Base-by-base conservation (phyloP, 2,888 invertebrate species). In the Lithophane semibrunnea region DNA sequence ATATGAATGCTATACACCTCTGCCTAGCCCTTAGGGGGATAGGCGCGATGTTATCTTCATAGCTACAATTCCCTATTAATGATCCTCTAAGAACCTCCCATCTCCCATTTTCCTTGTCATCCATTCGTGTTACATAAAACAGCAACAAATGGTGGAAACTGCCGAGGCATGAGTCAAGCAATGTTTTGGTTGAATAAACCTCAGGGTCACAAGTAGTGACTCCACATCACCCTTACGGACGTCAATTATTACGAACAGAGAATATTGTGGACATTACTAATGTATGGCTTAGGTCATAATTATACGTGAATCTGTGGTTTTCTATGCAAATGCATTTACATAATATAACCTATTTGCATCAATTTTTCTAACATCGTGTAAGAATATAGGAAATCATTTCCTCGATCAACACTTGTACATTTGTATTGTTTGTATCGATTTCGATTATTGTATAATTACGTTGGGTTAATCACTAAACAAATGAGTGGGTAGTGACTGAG, bases 131-230 rank as follows among this genome's bases (percentile, higher is more conserved):
- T 77, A 65, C 70, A 77, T 70, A 67, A 74, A 77, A 60, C 37
- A 54, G 80, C 72, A 85, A 71, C 64, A 18, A 82, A 74, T 76
- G 69, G 58, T 80, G 80, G 80, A 80, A 88, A 76, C 79, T 70
- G 67, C 83, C 80, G 70, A 54, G 42, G 66, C 81, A 74, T 88
- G 87, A 88, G 88, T 88, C 87, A 88, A 82, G 68, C 75, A 75
- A 84, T 88, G 88, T 89, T 88, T 83, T 88, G 88, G 87, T 88
- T 88, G 89, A 86, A 88, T 69, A 87, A 77, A 76, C 83, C 44
- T 80, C 89, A 89, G 77, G 89, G 87, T 77, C 86, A 80, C 75
- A n/a, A 29, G 73, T 76, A 29, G 73, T 76, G 73, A 84, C 75
- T 86, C 77, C 68, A 79, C 74, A 83, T 75, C 68, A 87, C 84